Conservation (phyloP, 2,113 vertebrate genomes). For the Lycaon pictus region DNA sequence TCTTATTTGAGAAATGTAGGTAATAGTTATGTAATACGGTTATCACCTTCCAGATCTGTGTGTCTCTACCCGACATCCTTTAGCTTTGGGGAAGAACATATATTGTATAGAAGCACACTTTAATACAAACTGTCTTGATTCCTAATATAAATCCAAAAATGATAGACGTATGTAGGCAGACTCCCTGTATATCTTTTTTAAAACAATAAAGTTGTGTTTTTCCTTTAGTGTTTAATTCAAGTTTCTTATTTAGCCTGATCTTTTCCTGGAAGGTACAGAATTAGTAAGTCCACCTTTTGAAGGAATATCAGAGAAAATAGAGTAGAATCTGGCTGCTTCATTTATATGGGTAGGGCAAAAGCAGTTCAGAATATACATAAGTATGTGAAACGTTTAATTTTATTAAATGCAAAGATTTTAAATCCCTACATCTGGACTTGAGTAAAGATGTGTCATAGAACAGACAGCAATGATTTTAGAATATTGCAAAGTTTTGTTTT, state of each 20-base stretch:
- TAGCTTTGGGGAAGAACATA: not conserved
- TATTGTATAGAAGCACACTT: not conserved
- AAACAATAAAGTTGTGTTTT: not conserved
- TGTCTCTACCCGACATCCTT: not conserved
- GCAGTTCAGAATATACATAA: not conserved
- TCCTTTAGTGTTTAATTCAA: not conserved
- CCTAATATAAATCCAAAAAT: not conserved
- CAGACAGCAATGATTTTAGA: not conserved
- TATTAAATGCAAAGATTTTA: not conserved
- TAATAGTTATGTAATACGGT: not conserved
- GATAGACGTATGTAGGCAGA: not conserved
- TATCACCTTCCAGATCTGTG: not conserved
- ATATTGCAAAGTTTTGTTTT: not conserved
- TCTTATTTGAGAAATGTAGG: conserved; percentile 18
- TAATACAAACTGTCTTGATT: not conserved
- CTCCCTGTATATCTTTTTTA: not conserved
- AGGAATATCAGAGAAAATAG: not conserved
- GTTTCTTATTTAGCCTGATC: not conserved
- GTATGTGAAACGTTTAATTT: not conserved
- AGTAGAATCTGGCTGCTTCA: not conserved
- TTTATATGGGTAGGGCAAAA: not conserved
- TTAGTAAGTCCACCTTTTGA: not conserved
- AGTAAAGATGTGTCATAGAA: not conserved
- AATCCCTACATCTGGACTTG: not conserved
- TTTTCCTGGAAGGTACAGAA: not conserved